These are phyloP conservation scores for Romanogobio albipinnatus DNA, from an alignment of 2,113 vertebrate genomes.

Conservation along the genomic window DNA sequence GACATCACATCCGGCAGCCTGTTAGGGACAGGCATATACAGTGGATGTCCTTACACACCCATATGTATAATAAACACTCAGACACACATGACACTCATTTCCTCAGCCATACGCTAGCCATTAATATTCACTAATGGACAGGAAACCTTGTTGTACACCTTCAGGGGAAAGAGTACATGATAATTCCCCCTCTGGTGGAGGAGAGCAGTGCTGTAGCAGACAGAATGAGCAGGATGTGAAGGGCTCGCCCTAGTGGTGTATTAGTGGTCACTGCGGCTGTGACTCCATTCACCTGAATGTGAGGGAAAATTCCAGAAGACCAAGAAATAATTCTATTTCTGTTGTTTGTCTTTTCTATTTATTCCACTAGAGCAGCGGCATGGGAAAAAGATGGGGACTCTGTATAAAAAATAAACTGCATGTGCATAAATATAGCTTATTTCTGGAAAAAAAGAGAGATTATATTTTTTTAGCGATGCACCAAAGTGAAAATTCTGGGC, in stretches of 20 bases:
- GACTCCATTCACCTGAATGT: not conserved
- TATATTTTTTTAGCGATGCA: too few species aligned
- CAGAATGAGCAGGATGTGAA: not conserved
- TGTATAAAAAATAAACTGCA: not conserved
- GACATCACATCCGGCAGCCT: conserved; percentile 26
- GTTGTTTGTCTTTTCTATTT: not conserved
- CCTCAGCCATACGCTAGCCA: not conserved
- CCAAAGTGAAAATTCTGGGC: too few species aligned
- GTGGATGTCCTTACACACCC: conserved; percentile 44
- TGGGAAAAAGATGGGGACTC: not conserved
- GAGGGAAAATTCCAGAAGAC: conserved; percentile 12
- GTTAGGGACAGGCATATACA: conserved; percentile 30
- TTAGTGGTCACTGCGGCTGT: not conserved
- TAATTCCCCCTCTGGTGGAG: conserved; percentile 56
- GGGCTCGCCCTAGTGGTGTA: conserved; percentile 7
- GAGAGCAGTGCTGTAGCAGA: conserved; percentile 41
- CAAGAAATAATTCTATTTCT: not conserved
- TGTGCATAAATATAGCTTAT: not conserved
- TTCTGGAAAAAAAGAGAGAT: not conserved
- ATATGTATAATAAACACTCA: conserved; percentile 10
- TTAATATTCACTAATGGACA: conserved; percentile 22
- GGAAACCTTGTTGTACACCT: not conserved
- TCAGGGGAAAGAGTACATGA: not conserved
- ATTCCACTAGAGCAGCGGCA: too few species aligned
- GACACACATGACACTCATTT: conserved; percentile 7